Evolutionary conservation across 2,113 vertebrate genomes (phyloP).

Genomic region (Platycercus adscitus): DNA sequence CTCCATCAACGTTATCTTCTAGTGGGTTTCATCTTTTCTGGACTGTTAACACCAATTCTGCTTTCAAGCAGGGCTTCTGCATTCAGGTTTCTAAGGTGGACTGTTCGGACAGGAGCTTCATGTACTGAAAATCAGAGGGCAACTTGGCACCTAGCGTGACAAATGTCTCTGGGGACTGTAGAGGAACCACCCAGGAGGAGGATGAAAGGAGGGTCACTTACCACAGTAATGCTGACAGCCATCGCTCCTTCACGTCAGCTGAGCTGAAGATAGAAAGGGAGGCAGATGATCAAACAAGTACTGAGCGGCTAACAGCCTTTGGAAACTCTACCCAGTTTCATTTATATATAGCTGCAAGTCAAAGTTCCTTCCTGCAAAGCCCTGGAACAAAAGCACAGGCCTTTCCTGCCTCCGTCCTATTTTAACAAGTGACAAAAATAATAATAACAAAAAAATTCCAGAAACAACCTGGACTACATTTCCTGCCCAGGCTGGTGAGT

Average conservation of each 20-base stretch:
- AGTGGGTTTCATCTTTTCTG: background rate
- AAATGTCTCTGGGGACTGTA: background rate
- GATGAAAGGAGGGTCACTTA: slow-evolving; percentile 33
- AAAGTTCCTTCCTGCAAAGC: slow-evolving; percentile 56
- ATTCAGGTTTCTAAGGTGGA: background rate
- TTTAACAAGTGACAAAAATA: slow-evolving; percentile 28
- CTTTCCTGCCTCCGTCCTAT: slow-evolving; percentile 61
- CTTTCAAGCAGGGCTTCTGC: background rate
- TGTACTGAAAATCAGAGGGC: background rate
- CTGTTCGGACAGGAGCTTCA: background rate
- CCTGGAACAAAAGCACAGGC: slow-evolving; percentile 58
- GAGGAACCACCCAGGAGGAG: background rate
- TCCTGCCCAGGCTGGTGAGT: background rate
- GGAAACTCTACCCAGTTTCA: slow-evolving; percentile 34
- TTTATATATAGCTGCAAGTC: slow-evolving; percentile 44
- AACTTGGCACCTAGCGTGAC: background rate
- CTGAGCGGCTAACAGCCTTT: background rate
- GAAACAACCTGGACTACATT: background rate
- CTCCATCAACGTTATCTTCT: background rate
- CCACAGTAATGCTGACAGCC: slow-evolving; percentile 75
- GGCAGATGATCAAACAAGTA: slow-evolving; percentile 28
- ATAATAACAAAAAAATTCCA: background rate
- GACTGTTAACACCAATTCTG: background rate
- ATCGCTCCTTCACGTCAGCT: slow-evolving; percentile 75
- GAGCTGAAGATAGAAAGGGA: slow-evolving; percentile 73